Conservation (phyloP, 2,888 invertebrate genomes). For the Lasioglossum morio region DNA sequence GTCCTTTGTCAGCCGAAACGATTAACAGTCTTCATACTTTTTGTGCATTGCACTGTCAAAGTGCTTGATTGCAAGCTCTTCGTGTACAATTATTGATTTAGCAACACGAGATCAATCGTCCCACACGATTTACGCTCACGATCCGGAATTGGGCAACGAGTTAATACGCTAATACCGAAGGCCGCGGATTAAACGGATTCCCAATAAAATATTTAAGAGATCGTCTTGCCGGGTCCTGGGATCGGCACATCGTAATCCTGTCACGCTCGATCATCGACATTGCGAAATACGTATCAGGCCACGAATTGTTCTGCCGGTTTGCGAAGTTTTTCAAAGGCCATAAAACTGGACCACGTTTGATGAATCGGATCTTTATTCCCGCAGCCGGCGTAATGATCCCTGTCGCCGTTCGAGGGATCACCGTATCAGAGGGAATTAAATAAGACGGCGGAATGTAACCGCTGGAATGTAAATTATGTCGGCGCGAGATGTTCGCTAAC, state of each 20-base stretch:
- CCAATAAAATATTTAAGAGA: background rate
- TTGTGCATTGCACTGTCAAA: background rate
- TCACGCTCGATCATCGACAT: background rate
- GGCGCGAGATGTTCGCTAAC: background rate
- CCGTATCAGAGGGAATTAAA: background rate
- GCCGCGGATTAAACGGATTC: background rate
- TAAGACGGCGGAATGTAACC: background rate
- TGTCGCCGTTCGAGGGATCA: background rate
- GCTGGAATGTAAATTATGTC: conserved; percentile 10
- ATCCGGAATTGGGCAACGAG: background rate
- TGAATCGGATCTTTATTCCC: background rate
- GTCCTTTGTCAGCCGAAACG: background rate
- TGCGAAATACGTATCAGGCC: background rate
- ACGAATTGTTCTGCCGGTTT: background rate
- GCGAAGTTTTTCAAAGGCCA: background rate
- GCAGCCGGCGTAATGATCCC: background rate
- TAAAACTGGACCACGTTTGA: background rate
- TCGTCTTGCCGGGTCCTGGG: background rate
- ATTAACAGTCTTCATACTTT: background rate
- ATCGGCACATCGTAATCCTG: background rate
- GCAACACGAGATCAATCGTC: background rate
- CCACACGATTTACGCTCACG: background rate
- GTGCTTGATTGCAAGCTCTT: background rate
- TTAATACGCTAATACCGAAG: background rate
- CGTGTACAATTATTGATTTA: background rate